Conservation (phyloP, 2,113 vertebrate species). For the Catharus bicknelli region DNA sequence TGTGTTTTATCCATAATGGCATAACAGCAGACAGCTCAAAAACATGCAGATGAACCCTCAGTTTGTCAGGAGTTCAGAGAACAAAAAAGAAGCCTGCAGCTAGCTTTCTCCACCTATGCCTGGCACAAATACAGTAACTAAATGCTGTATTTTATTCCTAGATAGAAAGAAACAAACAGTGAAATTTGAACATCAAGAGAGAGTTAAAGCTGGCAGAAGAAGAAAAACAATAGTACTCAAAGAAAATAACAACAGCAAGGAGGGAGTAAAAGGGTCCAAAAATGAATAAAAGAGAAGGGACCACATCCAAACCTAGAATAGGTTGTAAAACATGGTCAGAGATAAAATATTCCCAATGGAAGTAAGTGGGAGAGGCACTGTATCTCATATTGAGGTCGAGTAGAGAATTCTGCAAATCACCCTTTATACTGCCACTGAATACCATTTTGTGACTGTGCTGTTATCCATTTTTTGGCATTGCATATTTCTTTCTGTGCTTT, state of each 20-base stretch:
- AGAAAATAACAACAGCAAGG: background rate
- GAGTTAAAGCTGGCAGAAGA: conserved; percentile 22
- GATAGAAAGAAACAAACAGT: background rate
- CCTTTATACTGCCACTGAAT: background rate
- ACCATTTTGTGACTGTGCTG: background rate
- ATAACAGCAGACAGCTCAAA: background rate
- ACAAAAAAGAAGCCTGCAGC: background rate
- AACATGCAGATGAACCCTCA: background rate
- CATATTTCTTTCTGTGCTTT: background rate
- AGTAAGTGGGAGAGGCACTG: background rate
- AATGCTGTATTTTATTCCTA: conserved; percentile 8
- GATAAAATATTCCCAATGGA: conserved; percentile 39
- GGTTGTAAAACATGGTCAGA: conserved; percentile 23
- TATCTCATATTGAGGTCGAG: background rate
- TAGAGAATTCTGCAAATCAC: background rate
- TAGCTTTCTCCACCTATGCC: conserved; percentile 12
- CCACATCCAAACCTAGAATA: conserved; percentile 1
- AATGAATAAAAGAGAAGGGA: conserved; percentile 27
- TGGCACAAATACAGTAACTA: conserved; percentile 5
- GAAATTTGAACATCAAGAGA: conserved; percentile 18
- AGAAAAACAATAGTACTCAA: conserved; percentile 5
- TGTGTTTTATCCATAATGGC: background rate
- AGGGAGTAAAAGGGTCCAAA: conserved; percentile 4
- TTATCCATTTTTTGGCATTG: background rate
- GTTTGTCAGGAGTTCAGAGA: background rate